Percentiles rank a stretch among this genome's conserved stretches.
phyloP scores from a whole-genome alignment of 2,888 invertebrate genomes.

The Nesidiocoris tenuis region DNA sequence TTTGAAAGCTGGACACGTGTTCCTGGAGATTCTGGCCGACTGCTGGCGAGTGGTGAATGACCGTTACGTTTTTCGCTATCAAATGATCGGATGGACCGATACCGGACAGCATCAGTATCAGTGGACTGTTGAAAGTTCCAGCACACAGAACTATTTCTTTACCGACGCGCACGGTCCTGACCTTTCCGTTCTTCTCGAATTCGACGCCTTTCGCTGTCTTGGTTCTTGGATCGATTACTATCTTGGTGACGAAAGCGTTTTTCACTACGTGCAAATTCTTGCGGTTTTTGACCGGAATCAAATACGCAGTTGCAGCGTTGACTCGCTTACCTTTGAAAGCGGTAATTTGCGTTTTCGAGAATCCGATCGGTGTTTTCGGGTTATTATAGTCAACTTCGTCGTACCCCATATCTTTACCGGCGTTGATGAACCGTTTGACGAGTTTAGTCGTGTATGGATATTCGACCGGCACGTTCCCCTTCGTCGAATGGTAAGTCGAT shows the following conservation, averaged over 20 bases:
- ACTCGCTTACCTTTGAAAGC: constrained; percentile 45
- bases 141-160: constrained; percentile 72
- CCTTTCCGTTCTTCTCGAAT: constrained; percentile 57
- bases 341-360: constrained; percentile 48
- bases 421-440: constrained; percentile 64
- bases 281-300: constrained; percentile 47
- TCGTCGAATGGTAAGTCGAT: constrained; percentile 62
- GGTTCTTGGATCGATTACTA: constrained; percentile 59
- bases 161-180: constrained; percentile 58
- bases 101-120: constrained; percentile 79
- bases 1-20: constrained; percentile 44
- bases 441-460: constrained; percentile 65
- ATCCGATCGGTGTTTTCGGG: constrained; percentile 46
- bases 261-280: constrained; percentile 63
- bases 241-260: constrained; percentile 59
- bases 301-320: constrained; percentile 50
- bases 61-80: constrained; percentile 57
- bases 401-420: constrained; percentile 70
- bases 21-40: constrained; percentile 63
- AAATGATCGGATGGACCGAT: constrained; percentile 64
- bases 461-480: constrained; percentile 69
- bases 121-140: constrained; percentile 77
- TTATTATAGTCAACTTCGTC: constrained; percentile 61
- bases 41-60: constrained; percentile 59
- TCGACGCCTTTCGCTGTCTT: constrained; percentile 61